Percentiles rank a stretch among this genome's conserved stretches.
These are phyloP conservation scores for Lasioglossum zephyrum DNA, from an alignment of 2,888 invertebrate genomes.

Conservation along the genomic window DNA sequence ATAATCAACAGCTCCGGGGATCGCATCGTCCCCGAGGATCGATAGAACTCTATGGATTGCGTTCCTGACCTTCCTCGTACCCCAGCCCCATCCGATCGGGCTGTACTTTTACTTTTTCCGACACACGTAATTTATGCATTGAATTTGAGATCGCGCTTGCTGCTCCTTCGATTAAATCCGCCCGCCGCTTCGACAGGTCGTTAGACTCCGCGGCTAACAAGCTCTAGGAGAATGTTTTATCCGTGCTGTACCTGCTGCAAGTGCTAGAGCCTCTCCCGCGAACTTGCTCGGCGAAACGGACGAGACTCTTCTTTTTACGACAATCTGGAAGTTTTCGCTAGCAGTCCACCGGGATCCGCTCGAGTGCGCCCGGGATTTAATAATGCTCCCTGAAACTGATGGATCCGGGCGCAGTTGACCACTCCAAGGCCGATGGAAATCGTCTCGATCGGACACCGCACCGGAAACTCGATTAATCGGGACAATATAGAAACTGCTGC, in stretches of 20 bases:
- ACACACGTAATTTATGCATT: conserved; percentile 66
- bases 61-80: conserved; percentile 44
- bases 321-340: conserved; percentile 48
- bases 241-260: conserved; percentile 40
- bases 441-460: conserved; percentile 7
- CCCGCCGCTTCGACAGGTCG: conserved; percentile 54
- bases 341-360: conserved; percentile 14
- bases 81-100: neutral
- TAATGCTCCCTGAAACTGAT: conserved; percentile 47
- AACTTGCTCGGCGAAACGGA: conserved; percentile 56
- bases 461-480: conserved; percentile 31
- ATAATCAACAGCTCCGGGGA: neutral
- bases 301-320: conserved; percentile 49
- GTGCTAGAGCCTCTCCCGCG: conserved; percentile 22
- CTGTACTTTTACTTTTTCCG: conserved; percentile 51
- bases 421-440: conserved; percentile 15
- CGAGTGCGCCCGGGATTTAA: conserved; percentile 43
- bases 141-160: conserved; percentile 61
- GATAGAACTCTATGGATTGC: conserved; percentile 28
- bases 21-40: neutral
- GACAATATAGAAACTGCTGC: conserved; percentile 6
- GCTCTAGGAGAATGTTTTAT: conserved; percentile 57
- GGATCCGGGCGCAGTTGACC: conserved; percentile 42
- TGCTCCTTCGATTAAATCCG: conserved; percentile 47
- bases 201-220: conserved; percentile 62